Evolutionary conservation across 2,888 invertebrate genomes (phyloP), one percentile per base, ranked within the genome.

Genomic region (Exephanes ischioxanthus): DNA sequence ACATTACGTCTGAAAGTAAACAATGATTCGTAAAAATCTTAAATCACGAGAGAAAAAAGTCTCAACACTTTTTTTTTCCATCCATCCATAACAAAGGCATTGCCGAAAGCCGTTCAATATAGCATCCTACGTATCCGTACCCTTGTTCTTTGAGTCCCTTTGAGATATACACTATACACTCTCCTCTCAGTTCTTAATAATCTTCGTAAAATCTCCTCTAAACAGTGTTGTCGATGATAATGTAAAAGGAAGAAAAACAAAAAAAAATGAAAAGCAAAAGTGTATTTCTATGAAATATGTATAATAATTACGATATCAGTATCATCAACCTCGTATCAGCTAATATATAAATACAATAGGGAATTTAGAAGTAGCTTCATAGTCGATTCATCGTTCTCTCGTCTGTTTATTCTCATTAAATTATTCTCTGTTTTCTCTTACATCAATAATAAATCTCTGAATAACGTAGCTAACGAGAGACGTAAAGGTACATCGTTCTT

Each of bases 391-490:
- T 67, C 66, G n/a, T 22, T 66, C 53, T 80, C 37, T 22, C 67
- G 45, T 53, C 48, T 22, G 45, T 63, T 48, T 79, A 33, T 41
- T 37, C 58, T 81, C 68, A 11, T 81, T 67, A 80, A 77, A 80
- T 86, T 72, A 82, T 76, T 66, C 26, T 30, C 4, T 14, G 3
- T 61, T 9, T 58, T 37, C 16, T 76, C 80, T 82, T 85, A 77
- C 67, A 76, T 86, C 51, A 77, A 84, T 76, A 86, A 87, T 86
- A 86, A 84, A 87, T 76, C 83, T 81, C 86, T 78, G 86, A 86
- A 84, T 72, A 87, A 88, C 82, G 72, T 77, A 73, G 83, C 83
- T 86, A 86, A 87, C 86, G 82, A 75, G 80, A 86, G 82, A 88
- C 86, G 77, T 81, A 84, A 88, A 84, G 83, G 85, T 75, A 80